These are phyloP conservation scores for Lycopodina hypogea DNA, from an alignment of 37 sponge, comb jelly and placozoan genomes.

Conservation along the genomic window DNA sequence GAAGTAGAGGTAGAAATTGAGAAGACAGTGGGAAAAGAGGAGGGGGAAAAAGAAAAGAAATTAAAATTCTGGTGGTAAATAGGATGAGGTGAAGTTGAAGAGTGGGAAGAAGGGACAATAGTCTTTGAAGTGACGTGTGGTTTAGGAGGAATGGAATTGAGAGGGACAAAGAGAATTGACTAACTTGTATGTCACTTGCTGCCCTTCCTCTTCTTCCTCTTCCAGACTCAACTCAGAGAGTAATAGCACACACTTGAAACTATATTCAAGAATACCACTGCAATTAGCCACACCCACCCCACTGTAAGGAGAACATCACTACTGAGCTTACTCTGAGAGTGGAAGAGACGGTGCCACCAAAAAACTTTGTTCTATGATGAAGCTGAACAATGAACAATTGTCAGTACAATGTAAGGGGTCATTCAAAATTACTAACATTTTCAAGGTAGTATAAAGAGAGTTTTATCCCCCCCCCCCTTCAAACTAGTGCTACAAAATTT, in stretches of 20 bases:
- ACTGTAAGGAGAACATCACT: not conserved
- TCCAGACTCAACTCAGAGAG: conserved; percentile 8
- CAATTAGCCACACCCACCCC: not conserved
- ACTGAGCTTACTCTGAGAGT: not conserved
- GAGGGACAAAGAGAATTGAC: not conserved
- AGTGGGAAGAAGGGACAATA: not conserved
- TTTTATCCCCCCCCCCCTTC: no score
- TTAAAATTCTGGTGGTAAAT: no score
- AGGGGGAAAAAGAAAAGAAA: not conserved
- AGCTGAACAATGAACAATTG: not conserved
- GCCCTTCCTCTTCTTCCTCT: not conserved
- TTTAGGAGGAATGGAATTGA: not conserved
- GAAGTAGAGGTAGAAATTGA: not conserved
- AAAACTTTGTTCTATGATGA: conserved; percentile 15
- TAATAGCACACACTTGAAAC: conserved; percentile 3
- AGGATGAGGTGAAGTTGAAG: not conserved
- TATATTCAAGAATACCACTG: not conserved
- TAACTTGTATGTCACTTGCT: not conserved
- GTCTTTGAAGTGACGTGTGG: not conserved
- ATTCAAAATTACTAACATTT: no score
- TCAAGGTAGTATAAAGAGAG: no score
- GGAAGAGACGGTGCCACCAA: conserved; percentile 4
- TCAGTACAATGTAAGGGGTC: no score
- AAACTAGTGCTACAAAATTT: no score
- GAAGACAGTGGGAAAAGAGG: not conserved